These are phyloP conservation scores for Strigamia crassipes DNA, from an alignment of 2,888 invertebrate genomes.

Conservation along the genomic window DNA sequence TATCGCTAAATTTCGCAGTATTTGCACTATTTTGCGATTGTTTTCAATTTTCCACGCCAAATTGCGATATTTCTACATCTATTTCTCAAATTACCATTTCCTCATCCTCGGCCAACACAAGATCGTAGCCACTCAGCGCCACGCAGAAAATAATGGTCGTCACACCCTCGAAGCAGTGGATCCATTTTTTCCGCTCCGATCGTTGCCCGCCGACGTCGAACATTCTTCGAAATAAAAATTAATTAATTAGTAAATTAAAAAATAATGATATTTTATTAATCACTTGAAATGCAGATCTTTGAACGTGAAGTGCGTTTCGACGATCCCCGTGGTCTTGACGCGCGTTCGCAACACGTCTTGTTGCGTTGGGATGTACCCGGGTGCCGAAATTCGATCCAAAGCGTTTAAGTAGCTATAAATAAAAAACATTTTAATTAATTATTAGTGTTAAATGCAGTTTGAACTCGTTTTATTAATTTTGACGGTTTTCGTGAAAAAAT, in stretches of 20 bases:
- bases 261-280: slow-evolving; percentile 60
- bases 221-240: slow-evolving; percentile 73
- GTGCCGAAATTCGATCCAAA: slow-evolving; percentile 96
- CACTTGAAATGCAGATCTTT: slow-evolving; percentile 99
- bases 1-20: too few relatives aligned
- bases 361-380: slow-evolving; percentile 99
- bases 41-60: too few relatives aligned
- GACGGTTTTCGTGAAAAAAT: too few relatives aligned
- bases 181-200: slow-evolving; percentile 99
- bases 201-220: slow-evolving; percentile 99
- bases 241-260: neutral
- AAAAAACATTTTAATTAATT: neutral
- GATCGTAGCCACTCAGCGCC: slow-evolving; percentile 99
- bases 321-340: slow-evolving; percentile 99
- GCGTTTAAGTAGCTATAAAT: slow-evolving; percentile 94
- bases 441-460: neutral
- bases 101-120: slow-evolving; percentile 99
- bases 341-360: slow-evolving; percentile 99
- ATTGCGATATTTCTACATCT: too few relatives aligned
- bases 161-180: slow-evolving; percentile 98
- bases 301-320: slow-evolving; percentile 99
- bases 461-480: too few relatives aligned
- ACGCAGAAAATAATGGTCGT: slow-evolving; percentile 99
- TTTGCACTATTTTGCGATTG: too few relatives aligned
- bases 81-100: slow-evolving; percentile 85